Conservation (phyloP, 2,113 vertebrate genomes). For the Pseudois nayaur region DNA sequence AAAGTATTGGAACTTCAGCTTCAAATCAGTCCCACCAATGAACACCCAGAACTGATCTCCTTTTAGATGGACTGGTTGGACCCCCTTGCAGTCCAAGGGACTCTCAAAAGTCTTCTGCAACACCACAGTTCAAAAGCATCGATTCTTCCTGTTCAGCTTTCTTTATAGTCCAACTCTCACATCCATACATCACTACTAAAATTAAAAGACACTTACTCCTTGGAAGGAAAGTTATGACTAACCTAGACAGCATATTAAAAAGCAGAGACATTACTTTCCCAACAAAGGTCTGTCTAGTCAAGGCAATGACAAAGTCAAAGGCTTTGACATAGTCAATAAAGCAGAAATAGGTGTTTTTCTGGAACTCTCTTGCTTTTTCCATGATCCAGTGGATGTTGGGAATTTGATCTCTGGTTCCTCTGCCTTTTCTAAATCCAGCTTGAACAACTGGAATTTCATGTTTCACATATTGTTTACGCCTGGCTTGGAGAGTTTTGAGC, state of each 20-base stretch:
- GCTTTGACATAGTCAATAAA: neutral
- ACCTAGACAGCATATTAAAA: no score
- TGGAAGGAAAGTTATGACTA: no score
- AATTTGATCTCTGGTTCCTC: neutral
- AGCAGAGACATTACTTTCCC: no score
- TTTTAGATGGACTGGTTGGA: neutral
- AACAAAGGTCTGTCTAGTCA: no score
- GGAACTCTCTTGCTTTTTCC: neutral
- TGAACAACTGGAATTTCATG: neutral
- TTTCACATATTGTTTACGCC: neutral
- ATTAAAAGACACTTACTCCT: no score
- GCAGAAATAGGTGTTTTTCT: neutral
- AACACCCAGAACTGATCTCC: neutral
- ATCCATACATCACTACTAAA: neutral
- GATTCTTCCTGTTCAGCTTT: neutral
- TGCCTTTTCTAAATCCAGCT: neutral
- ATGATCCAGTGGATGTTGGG: rapidly evolving
- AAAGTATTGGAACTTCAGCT: neutral
- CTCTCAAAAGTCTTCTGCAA: neutral
- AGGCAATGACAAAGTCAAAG: neutral
- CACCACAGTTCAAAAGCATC: neutral
- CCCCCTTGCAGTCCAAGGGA: neutral
- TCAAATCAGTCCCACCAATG: neutral
- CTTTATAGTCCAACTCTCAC: neutral
- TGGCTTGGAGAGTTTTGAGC: neutral